Evolutionary conservation across 1,140 invertebrate genomes (phyloP), one percentile per base, ranked within the genome.

Genomic region (Sitophilus oryzae): DNA sequence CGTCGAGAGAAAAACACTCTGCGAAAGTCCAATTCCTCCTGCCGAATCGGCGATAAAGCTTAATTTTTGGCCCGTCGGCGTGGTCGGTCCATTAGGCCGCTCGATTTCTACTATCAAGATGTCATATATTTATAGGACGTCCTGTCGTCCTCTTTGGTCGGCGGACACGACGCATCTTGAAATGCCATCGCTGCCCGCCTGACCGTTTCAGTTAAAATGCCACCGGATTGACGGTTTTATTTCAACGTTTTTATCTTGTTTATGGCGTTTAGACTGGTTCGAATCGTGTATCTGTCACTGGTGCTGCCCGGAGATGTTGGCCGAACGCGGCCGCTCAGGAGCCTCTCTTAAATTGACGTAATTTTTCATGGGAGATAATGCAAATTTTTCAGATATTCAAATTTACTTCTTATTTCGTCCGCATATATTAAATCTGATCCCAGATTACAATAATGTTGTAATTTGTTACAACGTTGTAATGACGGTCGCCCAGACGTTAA

Each of bases 161-260:
- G 21, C n/a, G n/a, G n/a, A n/a, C n/a, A n/a, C n/a, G n/a, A 53
- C 40, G 43, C 25, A 47, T 53, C 52, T 52, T 34, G 52, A 47
- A 47, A 53, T 53, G 43, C 52, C 52, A 53, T 53, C 52, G n/a
- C n/a, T n/a, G n/a, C n/a, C 46, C 52, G 43, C 43, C 25, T 43
- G 21, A 35, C 16, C 18, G 45, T 35, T 38, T 48, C 36, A 19
- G 41, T 53, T 47, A 45, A 47, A 53, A 53, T 41, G 52, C 44
- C 52, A 46, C 52, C 25, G 45, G 30, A 36, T 38, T 53, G 42
- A 53, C 42, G 52, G 20, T 35, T 30, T 10, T 14, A 37, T 53
- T 53, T 53, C 46, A 40, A 45, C 46, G 43, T 53, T 41, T 50
- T 50, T 50, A 50, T 50, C 48, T 50, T 22, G 18, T 30, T 19